These are phyloP conservation scores for Rhombomys opimus DNA, from an alignment of 2,113 vertebrate species.

Conservation along the genomic window DNA sequence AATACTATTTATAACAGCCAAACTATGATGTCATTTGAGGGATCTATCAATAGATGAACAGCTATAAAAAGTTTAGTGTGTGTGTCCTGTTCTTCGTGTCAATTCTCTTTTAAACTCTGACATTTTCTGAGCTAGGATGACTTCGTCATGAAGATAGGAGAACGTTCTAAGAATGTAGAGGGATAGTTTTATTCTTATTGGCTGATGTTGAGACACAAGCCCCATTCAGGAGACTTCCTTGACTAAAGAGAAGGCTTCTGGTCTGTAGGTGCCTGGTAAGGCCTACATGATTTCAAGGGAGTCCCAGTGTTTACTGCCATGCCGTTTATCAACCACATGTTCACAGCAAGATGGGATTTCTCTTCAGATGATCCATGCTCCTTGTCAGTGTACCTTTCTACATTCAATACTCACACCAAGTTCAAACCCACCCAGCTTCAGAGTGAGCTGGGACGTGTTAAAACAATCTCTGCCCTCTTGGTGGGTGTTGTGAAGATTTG, in stretches of 20 bases:
- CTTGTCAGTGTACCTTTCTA: conserved; percentile 23
- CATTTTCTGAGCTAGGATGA: conserved; percentile 7
- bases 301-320: neutral
- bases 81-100: neutral
- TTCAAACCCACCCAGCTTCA: neutral
- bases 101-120: neutral
- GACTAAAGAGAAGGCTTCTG: neutral
- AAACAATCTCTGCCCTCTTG: neutral
- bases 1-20: neutral
- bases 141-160: neutral
- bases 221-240: neutral
- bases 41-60: neutral
- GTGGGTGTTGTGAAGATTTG: neutral
- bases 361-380: conserved; percentile 16
- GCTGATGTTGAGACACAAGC: neutral
- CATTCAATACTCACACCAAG: neutral
- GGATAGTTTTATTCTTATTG: conserved; percentile 4
- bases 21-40: neutral
- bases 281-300: neutral
- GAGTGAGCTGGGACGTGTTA: neutral
- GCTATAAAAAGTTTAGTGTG: neutral
- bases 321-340: conserved; percentile 13
- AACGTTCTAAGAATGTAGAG: neutral
- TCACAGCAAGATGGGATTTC: neutral
- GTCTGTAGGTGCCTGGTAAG: neutral